Conservation (phyloP, 2,113 vertebrate species). For the Gymnorhina tibicen region DNA sequence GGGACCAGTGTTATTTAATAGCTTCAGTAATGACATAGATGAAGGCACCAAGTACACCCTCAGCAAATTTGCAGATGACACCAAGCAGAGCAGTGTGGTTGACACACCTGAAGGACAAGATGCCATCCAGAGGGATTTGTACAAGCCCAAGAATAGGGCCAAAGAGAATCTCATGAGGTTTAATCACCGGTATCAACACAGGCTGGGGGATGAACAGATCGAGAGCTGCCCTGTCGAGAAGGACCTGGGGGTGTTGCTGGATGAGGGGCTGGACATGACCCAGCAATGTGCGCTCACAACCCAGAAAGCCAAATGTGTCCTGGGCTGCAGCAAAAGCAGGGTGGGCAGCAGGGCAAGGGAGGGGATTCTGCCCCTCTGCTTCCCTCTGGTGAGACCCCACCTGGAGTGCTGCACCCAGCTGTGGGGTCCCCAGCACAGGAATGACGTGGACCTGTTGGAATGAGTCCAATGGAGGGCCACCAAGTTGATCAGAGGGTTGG, state of each 20-base stretch:
- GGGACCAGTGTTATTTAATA: not conserved
- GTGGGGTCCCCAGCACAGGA: not conserved
- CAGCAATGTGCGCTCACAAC: not conserved
- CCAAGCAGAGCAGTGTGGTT: not conserved
- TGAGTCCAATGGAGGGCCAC: not conserved
- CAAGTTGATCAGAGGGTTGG: not conserved
- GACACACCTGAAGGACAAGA: not conserved
- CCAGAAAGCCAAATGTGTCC: not conserved
- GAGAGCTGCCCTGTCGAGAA: not conserved
- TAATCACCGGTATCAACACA: not conserved
- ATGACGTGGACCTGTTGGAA: not conserved
- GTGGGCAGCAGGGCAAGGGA: rapidly evolving
- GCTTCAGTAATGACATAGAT: not conserved
- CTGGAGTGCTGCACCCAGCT: not conserved
- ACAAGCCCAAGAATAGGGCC: not conserved
- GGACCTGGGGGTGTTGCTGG: not conserved
- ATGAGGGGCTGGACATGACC: not conserved
- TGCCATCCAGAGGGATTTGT: not conserved
- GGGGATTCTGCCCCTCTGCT: not conserved
- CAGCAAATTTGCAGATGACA: not conserved
- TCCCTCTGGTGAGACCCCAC: rapidly evolving
- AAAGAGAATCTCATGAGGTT: not conserved
- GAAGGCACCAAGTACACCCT: not conserved
- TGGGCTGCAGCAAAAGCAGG: rapidly evolving
- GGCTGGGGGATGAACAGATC: not conserved